Evolutionary conservation across 2,113 vertebrate species (phyloP).

Genomic region (Phaethon lepturus): DNA sequence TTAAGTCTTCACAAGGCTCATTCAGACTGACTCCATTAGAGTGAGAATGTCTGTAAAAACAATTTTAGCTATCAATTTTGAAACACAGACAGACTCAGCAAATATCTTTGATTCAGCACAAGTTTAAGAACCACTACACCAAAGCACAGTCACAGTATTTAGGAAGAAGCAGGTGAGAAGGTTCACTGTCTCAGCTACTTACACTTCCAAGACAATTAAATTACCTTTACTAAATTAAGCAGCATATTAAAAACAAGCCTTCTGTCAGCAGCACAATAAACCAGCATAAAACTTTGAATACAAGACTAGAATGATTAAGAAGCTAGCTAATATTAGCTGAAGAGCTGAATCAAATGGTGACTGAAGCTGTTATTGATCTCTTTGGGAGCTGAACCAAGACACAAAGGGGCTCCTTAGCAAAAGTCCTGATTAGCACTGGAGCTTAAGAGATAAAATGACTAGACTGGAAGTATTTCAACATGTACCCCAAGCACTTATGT

Average conservation of each 20-base stretch:
- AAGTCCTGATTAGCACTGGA: not conserved
- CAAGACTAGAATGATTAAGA: not conserved
- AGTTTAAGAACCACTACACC: not conserved
- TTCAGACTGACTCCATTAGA: not conserved
- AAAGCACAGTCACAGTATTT: not conserved
- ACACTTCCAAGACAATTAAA: not conserved
- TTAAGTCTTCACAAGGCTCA: slow-evolving; percentile 61
- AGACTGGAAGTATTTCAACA: not conserved
- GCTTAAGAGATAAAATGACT: not conserved
- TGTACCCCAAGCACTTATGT: not conserved
- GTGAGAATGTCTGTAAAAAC: not conserved
- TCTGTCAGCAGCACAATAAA: not conserved
- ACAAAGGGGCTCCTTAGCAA: not conserved
- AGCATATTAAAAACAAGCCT: not conserved
- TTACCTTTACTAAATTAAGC: not conserved
- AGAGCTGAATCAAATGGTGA: not conserved
- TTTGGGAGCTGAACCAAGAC: not conserved
- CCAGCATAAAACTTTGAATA: not conserved
- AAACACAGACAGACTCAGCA: not conserved
- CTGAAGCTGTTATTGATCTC: not conserved
- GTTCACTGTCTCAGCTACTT: not conserved
- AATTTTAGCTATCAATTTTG: not conserved
- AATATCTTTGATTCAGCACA: not conserved
- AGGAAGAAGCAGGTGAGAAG: not conserved
- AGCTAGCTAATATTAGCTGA: not conserved